A percentile compares a stretch with the other conserved stretches of the same genome.
These are phyloP conservation scores for Coleophora flavipennella DNA, from an alignment of 2,888 invertebrate species.

Conservation along the genomic window DNA sequence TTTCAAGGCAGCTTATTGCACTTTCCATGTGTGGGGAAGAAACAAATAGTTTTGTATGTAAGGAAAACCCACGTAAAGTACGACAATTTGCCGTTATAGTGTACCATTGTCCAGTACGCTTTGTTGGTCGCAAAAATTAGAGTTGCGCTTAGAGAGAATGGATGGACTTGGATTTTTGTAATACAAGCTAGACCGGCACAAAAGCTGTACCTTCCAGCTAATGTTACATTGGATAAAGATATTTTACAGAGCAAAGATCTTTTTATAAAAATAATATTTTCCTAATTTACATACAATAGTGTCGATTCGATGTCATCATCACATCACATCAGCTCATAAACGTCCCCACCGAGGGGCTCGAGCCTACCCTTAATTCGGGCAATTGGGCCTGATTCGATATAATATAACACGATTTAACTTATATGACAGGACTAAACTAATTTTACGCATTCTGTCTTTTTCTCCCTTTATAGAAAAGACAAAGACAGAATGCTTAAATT, in stretches of 20 bases:
- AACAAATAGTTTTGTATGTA: constrained; percentile 45
- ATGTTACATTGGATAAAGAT: neutral
- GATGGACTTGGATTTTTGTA: constrained; percentile 1
- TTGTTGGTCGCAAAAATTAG: constrained; percentile 44
- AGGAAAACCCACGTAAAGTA: constrained; percentile 39
- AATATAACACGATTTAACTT: too few species aligned
- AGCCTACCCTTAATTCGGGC: too few species aligned
- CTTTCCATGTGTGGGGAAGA: constrained; percentile 41
- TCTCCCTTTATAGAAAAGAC: too few species aligned
- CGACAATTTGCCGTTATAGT: constrained; percentile 38
- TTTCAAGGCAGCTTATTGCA: constrained; percentile 58
- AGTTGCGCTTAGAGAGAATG: constrained; percentile 7
- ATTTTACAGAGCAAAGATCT: neutral
- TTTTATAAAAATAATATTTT: too few species aligned
- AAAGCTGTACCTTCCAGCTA: neutral
- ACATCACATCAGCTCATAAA: too few species aligned
- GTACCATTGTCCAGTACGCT: constrained; percentile 50
- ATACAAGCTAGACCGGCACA: neutral
- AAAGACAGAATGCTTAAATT: too few species aligned
- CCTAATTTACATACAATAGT: too few species aligned
- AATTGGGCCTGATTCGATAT: too few species aligned
- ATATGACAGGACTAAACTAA: too few species aligned
- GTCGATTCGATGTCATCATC: too few species aligned
- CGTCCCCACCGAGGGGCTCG: too few species aligned
- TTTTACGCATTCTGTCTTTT: too few species aligned